Percentiles rank a stretch among this genome's conserved stretches.
phyloP scores from a whole-genome alignment of 2,113 vertebrate genomes.

The Poecilia latipinna region DNA sequence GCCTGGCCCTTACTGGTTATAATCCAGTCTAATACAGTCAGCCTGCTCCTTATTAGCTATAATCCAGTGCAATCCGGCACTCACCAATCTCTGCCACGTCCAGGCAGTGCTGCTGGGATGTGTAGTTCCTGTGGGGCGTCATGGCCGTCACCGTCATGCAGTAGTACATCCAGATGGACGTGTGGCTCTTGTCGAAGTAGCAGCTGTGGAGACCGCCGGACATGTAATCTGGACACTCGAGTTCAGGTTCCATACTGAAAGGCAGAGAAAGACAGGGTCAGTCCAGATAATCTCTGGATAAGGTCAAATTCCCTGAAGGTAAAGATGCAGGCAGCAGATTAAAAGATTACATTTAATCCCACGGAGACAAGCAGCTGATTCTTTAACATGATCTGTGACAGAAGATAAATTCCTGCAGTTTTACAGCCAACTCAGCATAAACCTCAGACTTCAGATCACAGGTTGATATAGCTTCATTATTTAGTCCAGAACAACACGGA shows the following conservation, averaged over 20 bases:
- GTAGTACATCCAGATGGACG: slow-evolving; percentile 77
- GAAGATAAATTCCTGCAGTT: too few species aligned
- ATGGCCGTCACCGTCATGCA: slow-evolving; percentile 78
- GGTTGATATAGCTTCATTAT: too few species aligned
- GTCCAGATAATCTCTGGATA: background rate
- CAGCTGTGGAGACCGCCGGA: slow-evolving; percentile 75
- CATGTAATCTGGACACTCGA: slow-evolving; percentile 78
- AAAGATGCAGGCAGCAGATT: background rate
- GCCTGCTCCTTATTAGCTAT: too few species aligned
- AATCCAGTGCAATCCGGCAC: too few species aligned
- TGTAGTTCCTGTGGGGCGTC: slow-evolving; percentile 56
- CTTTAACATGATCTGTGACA: background rate
- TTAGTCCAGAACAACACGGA: too few species aligned
- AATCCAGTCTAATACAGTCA: too few species aligned
- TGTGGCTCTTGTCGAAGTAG: slow-evolving; percentile 79
- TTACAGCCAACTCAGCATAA: too few species aligned
- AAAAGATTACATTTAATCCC: background rate
- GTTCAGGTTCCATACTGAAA: slow-evolving; percentile 56
- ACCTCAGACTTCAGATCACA: too few species aligned
- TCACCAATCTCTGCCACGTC: slow-evolving; percentile 81
- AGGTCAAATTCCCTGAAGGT: background rate
- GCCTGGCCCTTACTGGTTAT: too few species aligned
- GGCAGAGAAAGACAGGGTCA: too few species aligned
- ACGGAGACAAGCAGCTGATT: background rate
- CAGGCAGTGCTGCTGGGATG: slow-evolving; percentile 74